A percentile compares a stretch with the other conserved stretches of the same genome.
phyloP scores from a whole-genome alignment of 2,888 invertebrate species.

The Mellilla xanthometata region DNA sequence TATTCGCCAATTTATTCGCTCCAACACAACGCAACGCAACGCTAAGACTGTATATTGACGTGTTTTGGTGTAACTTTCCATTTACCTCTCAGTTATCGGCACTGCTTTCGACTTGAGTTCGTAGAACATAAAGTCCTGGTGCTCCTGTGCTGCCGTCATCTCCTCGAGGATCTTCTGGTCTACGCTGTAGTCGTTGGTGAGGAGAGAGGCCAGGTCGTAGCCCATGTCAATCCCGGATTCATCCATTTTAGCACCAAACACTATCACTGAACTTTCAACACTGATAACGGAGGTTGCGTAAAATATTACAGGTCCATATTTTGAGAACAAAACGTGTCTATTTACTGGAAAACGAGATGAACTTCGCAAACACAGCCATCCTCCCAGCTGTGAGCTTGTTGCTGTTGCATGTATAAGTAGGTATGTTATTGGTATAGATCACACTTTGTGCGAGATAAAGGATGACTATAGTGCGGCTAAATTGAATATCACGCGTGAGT shows the following conservation, averaged over 20 bases:
- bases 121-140: conserved; percentile 84
- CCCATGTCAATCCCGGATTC: conserved; percentile 86
- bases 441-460: conserved; percentile 51
- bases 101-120: conserved; percentile 84
- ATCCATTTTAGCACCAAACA: conserved; percentile 77
- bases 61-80: conserved; percentile 37
- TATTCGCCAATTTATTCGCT: conserved; percentile 56
- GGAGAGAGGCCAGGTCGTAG: conserved; percentile 83
- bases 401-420: conserved; percentile 56
- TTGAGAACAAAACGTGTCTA: conserved; percentile 55
- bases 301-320: conserved; percentile 39
- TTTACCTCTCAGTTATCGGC: conserved; percentile 82
- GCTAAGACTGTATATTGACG: conserved; percentile 14
- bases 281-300: conserved; percentile 49
- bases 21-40: conserved; percentile 35
- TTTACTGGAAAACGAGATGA: conserved; percentile 51
- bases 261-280: conserved; percentile 58
- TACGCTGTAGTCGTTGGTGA: conserved; percentile 77
- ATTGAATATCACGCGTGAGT: conserved; percentile 33
- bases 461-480: conserved; percentile 52
- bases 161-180: conserved; percentile 80
- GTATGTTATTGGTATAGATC: conserved; percentile 33
- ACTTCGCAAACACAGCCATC: conserved; percentile 69
- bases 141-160: conserved; percentile 78
- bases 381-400: conserved; percentile 79